Base-by-base conservation (phyloP, 2,113 vertebrate genomes). In the Dicentrarchus labrax region DNA sequence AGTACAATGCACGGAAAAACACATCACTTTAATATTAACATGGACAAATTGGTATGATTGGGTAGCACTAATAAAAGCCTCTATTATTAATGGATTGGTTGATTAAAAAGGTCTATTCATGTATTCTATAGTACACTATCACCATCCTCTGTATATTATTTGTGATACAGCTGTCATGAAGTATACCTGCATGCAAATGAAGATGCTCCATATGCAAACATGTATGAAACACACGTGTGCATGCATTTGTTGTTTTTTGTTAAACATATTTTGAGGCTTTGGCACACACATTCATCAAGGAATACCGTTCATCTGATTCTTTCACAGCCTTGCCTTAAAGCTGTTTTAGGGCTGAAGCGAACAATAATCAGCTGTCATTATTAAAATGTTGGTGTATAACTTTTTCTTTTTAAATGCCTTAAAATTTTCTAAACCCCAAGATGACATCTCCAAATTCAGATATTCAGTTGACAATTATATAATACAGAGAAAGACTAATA, bases 151-250 rank as follows among this genome's bases (percentile, higher is more conserved):
- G 2, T 15, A 24, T 62, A 16, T 21, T 30, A 21, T 54, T 38
- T 60, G 53, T 41, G 43, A 69, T 38, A 22, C 7, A 70, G 11
- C 8, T 43, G 36, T 61, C 57, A 64, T 41, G 16, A 16, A 22
- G 60, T 41, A 21, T 17, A 71, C 15, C 43, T 60, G 66, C 38
- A 7, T 53, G 15, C 45, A 65, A 22, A 78, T 72, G 72, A 69
- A 71, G 50, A 71, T 24, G 2, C 13, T 84, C 5, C 5, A 21
- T 21, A 47, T 72, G 67, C 68, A 71, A 67, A 84, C 64, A 56
- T 47, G n/a, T 22, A 62, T 56, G 56, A 53, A 66, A 69, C 19
- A 61, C 12, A 24, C 15, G 15, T 41, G 3, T 48, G 48, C 41
- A 8, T 54, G n/a, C 19, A 72, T 70, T 57, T 21, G 39, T 47